Conservation (phyloP, 2,113 vertebrate genomes). For the Planiliza haematocheilus region DNA sequence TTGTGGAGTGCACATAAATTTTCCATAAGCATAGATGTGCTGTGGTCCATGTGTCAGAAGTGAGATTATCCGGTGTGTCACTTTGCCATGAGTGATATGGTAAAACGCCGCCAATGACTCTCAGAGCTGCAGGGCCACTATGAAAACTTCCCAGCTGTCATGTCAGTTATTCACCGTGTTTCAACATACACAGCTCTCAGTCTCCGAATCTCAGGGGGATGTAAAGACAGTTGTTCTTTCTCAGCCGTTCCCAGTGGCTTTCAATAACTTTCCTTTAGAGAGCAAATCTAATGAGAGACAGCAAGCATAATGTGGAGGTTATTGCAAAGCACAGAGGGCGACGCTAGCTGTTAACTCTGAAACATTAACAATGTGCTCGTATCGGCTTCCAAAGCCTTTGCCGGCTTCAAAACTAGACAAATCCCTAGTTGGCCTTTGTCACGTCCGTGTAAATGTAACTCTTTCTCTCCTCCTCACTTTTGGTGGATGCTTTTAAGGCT, state of each 20-base stretch:
- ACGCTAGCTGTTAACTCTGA: neutral
- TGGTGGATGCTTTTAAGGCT: conserved; percentile 35
- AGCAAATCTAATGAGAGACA: conserved; percentile 30
- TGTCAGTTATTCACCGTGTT: conserved; percentile 57
- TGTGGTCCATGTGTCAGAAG: conserved; percentile 26
- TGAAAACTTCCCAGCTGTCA: conserved; percentile 65
- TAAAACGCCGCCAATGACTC: conserved; percentile 52
- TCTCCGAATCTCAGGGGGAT: conserved; percentile 31
- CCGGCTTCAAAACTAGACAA: neutral
- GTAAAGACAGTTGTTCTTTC: conserved; percentile 2
- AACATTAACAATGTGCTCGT: neutral
- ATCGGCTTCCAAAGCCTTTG: neutral
- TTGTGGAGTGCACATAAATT: conserved; percentile 59
- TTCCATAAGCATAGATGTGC: conserved; percentile 49
- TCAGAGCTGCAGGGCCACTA: conserved; percentile 46
- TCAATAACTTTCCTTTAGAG: conserved; percentile 29
- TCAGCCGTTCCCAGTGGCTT: conserved; percentile 36
- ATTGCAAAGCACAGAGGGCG: conserved; percentile 5
- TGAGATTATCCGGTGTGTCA: conserved; percentile 56
- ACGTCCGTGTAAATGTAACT: conserved; percentile 12
- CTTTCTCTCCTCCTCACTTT: conserved; percentile 18
- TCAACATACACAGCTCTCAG: conserved; percentile 42
- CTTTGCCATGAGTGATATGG: conserved; percentile 51
- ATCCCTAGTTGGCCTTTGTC: neutral
- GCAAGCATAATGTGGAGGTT: conserved; percentile 1